Evolutionary conservation across 2,113 vertebrate species (phyloP).

Genomic region (Hippocampus barbouri): DNA sequence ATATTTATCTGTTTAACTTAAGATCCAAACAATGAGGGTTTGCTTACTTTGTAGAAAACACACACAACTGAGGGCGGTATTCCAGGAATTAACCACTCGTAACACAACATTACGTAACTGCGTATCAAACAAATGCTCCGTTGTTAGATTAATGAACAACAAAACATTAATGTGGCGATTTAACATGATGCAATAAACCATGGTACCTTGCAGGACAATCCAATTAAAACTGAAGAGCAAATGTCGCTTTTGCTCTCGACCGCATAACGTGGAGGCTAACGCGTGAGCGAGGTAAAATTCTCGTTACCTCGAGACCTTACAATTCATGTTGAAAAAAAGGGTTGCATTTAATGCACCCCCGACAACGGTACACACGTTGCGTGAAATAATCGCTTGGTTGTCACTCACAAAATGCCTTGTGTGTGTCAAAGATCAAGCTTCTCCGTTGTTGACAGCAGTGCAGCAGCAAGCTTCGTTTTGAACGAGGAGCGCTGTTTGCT

Average conservation of each 20-base stretch:
- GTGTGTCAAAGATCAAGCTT: not conserved
- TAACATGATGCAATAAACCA: not conserved
- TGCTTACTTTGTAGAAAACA: too few species aligned
- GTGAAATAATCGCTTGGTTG: not conserved
- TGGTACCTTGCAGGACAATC: not conserved
- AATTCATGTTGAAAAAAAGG: not conserved
- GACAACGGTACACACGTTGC: not conserved
- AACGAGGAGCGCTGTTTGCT: conserved; percentile 62
- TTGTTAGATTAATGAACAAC: not conserved
- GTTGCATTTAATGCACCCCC: not conserved
- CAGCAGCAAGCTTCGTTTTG: conserved; percentile 30
- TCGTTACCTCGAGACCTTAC: not conserved
- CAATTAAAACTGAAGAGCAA: not conserved
- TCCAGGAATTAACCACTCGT: too few species aligned
- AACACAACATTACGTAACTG: not conserved
- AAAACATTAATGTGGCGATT: not conserved
- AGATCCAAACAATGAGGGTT: too few species aligned
- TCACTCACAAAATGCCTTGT: not conserved
- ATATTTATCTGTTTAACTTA: too few species aligned
- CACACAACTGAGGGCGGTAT: too few species aligned
- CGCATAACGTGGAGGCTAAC: conserved; percentile 10
- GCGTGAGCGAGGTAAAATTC: not conserved
- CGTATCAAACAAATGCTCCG: not conserved
- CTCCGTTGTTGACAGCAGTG: not conserved
- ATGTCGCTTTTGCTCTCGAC: not conserved